Evolutionary conservation across 2,113 vertebrate species (phyloP), one percentile per base, ranked within the genome.

Genomic region (Prochilodus magdalenae): DNA sequence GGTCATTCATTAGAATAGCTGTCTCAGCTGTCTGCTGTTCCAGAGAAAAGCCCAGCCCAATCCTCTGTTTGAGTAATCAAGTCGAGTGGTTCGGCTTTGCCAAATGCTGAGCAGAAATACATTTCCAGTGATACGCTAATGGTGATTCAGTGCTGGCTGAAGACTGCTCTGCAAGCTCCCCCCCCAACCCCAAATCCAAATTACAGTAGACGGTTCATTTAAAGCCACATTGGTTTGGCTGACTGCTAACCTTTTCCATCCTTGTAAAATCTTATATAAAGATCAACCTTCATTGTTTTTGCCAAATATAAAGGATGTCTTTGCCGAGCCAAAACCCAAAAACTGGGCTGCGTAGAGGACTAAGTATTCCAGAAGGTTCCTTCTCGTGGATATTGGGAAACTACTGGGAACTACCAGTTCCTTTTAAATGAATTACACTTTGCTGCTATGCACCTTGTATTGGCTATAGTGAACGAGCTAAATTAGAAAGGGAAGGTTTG

Each of bases 21-120:
- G 53, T 59, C 62, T 78, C 84, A 59, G 69, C 49, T 69, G 53
- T 76, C 67, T 80, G 18, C 29, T 57, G 15, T 47, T 72, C 40
- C 62, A 57, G 30, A 22, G 70, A 57, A 83, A 49, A 30, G 62
- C 70, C 59, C 63, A 66, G 66, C 66, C 75, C 51, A 79, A 49
- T 29, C 24, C 76, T 62, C 81, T 82, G 85, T 86, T 88, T 87
- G 85, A 93, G 84, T 89, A 91, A 92, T 89, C 85, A 90, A 87
- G 65, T 49, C 73, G 27, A 77, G 69, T 72, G 84, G 51, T 44
- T 70, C 20, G 73, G 77, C 40, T 75, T 70, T 82, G 81, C 83
- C 83, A 86, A 85, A 81, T 69, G 76, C 60, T 16, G 26, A 75
- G 53, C 26, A 80, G 77, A 77, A 86, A 59, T 63, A 77, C 72